Conservation (phyloP, 2,888 invertebrate genomes). For the Ditula angustiorana region DNA sequence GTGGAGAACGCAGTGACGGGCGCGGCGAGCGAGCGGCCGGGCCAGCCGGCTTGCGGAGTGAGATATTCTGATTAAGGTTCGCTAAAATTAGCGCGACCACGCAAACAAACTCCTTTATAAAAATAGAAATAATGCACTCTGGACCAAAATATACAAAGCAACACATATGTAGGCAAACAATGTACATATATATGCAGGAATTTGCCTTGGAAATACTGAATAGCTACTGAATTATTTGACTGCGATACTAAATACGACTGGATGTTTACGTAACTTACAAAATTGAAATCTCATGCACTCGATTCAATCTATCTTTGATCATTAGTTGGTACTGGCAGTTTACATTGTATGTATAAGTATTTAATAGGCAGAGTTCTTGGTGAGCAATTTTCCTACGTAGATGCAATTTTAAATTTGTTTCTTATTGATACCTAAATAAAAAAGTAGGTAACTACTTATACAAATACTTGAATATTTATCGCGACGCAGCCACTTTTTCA, state of each 20-base stretch:
- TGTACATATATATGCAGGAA: slow-evolving; percentile 14
- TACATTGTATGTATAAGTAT: not conserved
- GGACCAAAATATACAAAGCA: slow-evolving; percentile 37
- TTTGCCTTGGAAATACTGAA: slow-evolving; percentile 1
- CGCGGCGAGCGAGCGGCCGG: slow-evolving; percentile 49
- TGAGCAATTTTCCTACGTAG: not conserved
- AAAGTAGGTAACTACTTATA: no score
- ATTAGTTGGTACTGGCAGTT: not conserved
- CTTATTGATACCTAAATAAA: no score
- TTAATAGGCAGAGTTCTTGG: not conserved
- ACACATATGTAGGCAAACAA: slow-evolving; percentile 16
- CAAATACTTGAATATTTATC: not conserved
- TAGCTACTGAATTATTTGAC: not conserved
- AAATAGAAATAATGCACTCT: slow-evolving; percentile 71
- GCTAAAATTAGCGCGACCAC: slow-evolving; percentile 71
- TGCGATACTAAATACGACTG: slow-evolving; percentile 2
- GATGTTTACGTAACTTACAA: slow-evolving; percentile 7
- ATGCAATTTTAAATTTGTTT: not conserved
- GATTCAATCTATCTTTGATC: slow-evolving; percentile 2
- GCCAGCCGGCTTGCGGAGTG: slow-evolving; percentile 57
- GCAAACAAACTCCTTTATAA: slow-evolving; percentile 71
- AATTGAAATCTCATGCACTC: not conserved
- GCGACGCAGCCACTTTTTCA: not conserved
- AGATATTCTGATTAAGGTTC: slow-evolving; percentile 72
- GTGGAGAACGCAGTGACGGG: slow-evolving; percentile 45